These are phyloP conservation scores for Empis livida DNA, from an alignment of 2,888 invertebrate species.

Conservation along the genomic window DNA sequence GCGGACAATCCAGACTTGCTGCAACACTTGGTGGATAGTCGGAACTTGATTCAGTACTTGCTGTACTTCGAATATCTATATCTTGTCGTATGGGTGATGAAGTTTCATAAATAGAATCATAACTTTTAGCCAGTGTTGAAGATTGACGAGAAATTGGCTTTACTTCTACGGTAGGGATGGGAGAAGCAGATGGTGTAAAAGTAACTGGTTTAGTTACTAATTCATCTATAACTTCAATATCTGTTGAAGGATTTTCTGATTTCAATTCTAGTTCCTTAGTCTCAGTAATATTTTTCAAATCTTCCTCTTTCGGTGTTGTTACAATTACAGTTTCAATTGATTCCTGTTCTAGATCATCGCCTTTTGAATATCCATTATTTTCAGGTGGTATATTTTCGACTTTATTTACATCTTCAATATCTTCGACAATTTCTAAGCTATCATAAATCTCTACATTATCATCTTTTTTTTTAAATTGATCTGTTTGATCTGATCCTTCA, in stretches of 20 bases:
- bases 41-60: conserved; percentile 25
- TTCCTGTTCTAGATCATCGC: neutral
- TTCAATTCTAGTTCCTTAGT: neutral
- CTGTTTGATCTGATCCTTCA: conserved; percentile 13
- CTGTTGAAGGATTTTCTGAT: neutral
- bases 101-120: conserved; percentile 26
- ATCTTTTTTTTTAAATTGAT: neutral
- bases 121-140: conserved; percentile 19
- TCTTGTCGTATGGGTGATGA: conserved; percentile 17
- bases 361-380: neutral
- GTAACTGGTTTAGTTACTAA: neutral
- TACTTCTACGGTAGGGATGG: conserved; percentile 19
- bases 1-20: conserved; percentile 11
- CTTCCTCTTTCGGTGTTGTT: neutral
- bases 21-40: conserved; percentile 18
- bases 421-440: conserved; percentile 8
- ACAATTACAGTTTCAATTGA: neutral
- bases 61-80: conserved; percentile 16
- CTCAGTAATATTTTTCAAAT: neutral
- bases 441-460: conserved; percentile 4
- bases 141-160: conserved; percentile 18
- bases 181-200: conserved; percentile 10
- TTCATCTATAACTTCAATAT: neutral
- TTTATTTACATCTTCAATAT: neutral
- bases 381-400: neutral